Evolutionary conservation across 2,888 invertebrate species (phyloP).

Genomic region (Galeruca laticollis): DNA sequence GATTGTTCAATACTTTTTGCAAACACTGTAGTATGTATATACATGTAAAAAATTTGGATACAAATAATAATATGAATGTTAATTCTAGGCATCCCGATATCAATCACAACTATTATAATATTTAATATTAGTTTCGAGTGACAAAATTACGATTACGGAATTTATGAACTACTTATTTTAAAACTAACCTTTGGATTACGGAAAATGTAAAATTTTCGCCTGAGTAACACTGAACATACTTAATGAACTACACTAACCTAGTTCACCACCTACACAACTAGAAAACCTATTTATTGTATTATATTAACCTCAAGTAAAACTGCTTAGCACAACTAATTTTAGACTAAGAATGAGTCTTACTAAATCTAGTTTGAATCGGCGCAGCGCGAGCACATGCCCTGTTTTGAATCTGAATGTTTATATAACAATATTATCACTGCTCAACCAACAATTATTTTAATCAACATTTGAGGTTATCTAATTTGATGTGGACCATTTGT

Average conservation of each 20-base stretch:
- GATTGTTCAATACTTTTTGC: too few species aligned
- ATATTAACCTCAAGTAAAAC: conserved; percentile 10
- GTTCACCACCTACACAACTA: conserved; percentile 8
- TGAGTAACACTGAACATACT: neutral
- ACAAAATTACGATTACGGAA: too few species aligned
- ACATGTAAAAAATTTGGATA: too few species aligned
- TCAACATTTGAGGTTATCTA: conserved; percentile 11
- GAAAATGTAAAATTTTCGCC: neutral
- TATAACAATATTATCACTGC: neutral
- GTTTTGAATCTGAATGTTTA: conserved; percentile 20
- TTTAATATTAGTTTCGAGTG: too few species aligned
- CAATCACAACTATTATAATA: too few species aligned
- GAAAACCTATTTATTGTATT: conserved; percentile 5
- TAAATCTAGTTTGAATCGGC: neutral
- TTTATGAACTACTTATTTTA: too few species aligned
- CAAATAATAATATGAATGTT: too few species aligned
- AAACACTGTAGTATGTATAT: too few species aligned
- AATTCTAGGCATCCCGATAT: too few species aligned
- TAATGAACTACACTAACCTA: neutral
- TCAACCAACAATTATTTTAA: neutral
- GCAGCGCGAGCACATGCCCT: neutral
- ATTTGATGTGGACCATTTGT: neutral
- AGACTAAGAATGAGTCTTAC: neutral
- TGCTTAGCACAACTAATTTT: conserved; percentile 21
- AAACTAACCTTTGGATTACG: neutral